These are phyloP conservation scores for Drosophila bipectinata DNA, from an alignment of 1,140 invertebrate genomes.

Conservation along the genomic window DNA sequence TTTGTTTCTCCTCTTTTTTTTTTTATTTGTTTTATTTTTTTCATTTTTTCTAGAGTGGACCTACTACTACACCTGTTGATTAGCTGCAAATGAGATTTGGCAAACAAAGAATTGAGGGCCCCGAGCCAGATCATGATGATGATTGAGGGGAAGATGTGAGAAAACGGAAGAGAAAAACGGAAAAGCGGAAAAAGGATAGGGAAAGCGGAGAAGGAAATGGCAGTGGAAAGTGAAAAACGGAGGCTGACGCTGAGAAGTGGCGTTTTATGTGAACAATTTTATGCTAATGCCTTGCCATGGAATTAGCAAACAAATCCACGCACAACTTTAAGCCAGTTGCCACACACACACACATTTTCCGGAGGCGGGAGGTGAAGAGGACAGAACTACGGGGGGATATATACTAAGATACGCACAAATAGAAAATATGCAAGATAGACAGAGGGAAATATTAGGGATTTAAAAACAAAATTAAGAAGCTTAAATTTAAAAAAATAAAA, in stretches of 20 bases:
- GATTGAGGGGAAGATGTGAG: background rate
- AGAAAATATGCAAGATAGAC: constrained; percentile 48
- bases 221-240: constrained; percentile 1
- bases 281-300: constrained; percentile 62
- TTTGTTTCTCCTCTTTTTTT: constrained; percentile 15
- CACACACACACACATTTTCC: constrained; percentile 26
- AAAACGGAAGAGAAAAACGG: background rate
- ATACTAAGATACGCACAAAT: constrained; percentile 10
- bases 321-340: constrained; percentile 58
- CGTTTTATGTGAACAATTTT: constrained; percentile 61
- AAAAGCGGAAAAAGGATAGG: background rate
- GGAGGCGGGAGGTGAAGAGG: background rate
- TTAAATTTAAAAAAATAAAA: too few relatives aligned
- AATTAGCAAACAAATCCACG: constrained; percentile 58
- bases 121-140: constrained; percentile 3
- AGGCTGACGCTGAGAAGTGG: constrained; percentile 18
- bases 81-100: constrained; percentile 60
- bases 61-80: constrained; percentile 60
- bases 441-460: background rate
- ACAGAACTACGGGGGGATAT: too few relatives aligned
- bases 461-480: too few relatives aligned
- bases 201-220: background rate
- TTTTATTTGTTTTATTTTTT: background rate
- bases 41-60: background rate
- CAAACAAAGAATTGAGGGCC: constrained; percentile 26